These are phyloP conservation scores for Notoglanidium macrostoma DNA, from an alignment of 2,797 vertebrate genomes.

Conservation along the genomic window DNA sequence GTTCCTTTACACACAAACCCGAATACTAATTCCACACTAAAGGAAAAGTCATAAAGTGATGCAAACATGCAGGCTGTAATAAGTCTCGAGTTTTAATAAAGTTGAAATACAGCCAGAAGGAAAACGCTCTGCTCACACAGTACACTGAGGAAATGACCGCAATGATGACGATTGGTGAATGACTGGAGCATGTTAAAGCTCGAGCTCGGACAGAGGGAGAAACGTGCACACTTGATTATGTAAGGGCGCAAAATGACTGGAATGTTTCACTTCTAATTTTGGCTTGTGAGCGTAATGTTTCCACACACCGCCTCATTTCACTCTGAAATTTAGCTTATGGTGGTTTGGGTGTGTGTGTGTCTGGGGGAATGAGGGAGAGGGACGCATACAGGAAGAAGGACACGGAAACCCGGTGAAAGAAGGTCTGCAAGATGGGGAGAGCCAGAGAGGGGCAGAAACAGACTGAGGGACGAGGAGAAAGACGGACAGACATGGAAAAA, in stretches of 20 bases:
- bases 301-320: neutral
- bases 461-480: neutral
- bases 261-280: conserved; percentile 7
- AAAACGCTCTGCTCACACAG: neutral
- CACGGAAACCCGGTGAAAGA: neutral
- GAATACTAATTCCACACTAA: neutral
- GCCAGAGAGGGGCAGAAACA: neutral
- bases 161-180: too few relatives aligned
- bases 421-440: neutral
- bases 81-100: neutral
- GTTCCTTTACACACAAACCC: neutral
- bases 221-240: neutral
- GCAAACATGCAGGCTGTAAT: neutral
- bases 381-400: neutral
- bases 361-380: neutral
- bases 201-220: neutral
- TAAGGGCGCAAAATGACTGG: neutral
- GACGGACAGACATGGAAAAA: neutral
- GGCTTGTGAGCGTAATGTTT: neutral
- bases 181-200: neutral
- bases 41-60: neutral
- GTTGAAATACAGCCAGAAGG: neutral
- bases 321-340: neutral
- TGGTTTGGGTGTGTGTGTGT: neutral
- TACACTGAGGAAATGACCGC: neutral